A percentile compares a stretch with the other conserved stretches of the same genome.
These are phyloP conservation scores for Alaudala cheleensis DNA, from an alignment of 2,113 vertebrate species.

Conservation along the genomic window DNA sequence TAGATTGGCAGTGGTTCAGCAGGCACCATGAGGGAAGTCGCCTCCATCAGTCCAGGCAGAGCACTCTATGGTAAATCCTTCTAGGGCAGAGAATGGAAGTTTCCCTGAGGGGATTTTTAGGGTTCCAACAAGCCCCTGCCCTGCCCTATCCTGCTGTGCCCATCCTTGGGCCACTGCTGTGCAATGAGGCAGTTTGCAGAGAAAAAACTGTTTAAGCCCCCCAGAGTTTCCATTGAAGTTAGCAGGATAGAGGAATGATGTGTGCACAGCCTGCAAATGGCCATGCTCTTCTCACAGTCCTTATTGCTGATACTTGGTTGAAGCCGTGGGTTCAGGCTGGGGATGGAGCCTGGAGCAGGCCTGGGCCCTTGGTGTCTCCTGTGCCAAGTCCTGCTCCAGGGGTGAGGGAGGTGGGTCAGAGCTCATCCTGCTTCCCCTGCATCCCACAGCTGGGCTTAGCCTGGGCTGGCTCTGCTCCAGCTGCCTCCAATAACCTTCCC, in stretches of 20 bases:
- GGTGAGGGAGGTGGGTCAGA: too few relatives aligned
- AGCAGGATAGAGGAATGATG: rapidly evolving
- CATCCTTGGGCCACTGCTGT: rapidly evolving
- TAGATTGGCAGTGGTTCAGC: too few relatives aligned
- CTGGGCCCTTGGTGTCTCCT: rapidly evolving
- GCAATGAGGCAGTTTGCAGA: background rate
- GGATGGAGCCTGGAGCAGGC: background rate
- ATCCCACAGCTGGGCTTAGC: background rate
- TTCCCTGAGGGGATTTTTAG: too few relatives aligned
- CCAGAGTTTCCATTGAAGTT: rapidly evolving
- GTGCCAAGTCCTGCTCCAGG: rapidly evolving
- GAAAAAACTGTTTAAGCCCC: rapidly evolving
- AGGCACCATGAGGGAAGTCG: too few relatives aligned
- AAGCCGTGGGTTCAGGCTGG: rapidly evolving
- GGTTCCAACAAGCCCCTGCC: background rate
- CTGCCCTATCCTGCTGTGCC: background rate
- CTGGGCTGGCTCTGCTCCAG: background rate
- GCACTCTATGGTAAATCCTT: too few relatives aligned
- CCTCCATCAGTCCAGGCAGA: too few relatives aligned
- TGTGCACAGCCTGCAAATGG: rapidly evolving
- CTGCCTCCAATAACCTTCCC: background rate
- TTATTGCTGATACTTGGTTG: background rate
- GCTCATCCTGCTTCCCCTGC: background rate
- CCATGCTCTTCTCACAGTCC: rapidly evolving
- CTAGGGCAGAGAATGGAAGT: too few relatives aligned